phyloP scores from a whole-genome alignment of 1,140 invertebrate species.

The Drosophila erecta region DNA sequence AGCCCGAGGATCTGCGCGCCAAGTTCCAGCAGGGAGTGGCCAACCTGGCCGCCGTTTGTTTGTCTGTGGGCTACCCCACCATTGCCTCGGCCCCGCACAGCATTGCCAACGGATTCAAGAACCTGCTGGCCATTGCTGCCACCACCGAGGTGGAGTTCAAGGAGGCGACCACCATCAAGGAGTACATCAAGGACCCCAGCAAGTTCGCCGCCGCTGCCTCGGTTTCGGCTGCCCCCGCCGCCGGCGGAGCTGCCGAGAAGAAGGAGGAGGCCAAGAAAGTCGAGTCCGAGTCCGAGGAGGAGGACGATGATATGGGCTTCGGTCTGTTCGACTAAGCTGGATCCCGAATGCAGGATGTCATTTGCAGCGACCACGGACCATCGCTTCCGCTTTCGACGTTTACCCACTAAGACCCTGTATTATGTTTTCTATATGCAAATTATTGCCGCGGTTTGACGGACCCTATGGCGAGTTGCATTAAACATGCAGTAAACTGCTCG shows the following conservation, averaged over 20 bases:
- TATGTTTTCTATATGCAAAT: constrained; percentile 55
- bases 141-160: constrained; percentile 98
- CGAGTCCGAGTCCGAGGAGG: constrained; percentile 92
- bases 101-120: constrained; percentile 99
- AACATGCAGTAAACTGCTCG: constrained; percentile 60
- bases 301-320: constrained; percentile 99
- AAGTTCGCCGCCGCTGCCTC: constrained; percentile 93
- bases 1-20: constrained; percentile 95
- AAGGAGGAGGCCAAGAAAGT: constrained; percentile 92
- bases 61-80: constrained; percentile 97
- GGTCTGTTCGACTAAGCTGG: constrained; percentile 95
- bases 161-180: constrained; percentile 96
- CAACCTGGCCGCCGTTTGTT: constrained; percentile 97
- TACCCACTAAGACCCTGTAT: constrained; percentile 41
- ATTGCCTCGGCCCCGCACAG: constrained; percentile 98
- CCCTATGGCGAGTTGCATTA: constrained; percentile 81
- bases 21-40: constrained; percentile 97
- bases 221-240: constrained; percentile 87
- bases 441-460: constrained; percentile 83
- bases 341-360: neutral
- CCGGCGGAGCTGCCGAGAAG: constrained; percentile 87
- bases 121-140: constrained; percentile 97
- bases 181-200: constrained; percentile 96
- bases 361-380: constrained; percentile 5
- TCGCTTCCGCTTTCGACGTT: constrained; percentile 40